Conservation (phyloP, 2,797 vertebrate species). For the Delichon dasypus region DNA sequence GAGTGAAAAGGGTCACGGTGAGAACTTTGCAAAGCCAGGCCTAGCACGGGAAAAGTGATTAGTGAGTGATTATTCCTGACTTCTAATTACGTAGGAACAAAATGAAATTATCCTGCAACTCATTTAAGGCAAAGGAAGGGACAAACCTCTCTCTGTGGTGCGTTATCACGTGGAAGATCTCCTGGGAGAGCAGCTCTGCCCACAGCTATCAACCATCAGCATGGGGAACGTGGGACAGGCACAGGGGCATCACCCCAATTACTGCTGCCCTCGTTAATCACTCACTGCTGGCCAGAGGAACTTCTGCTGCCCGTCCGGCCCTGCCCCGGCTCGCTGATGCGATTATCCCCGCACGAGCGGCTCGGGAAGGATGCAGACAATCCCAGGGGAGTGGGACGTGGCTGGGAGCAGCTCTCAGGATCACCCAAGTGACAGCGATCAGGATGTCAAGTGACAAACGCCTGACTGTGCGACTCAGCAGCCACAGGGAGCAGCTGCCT, state of each 20-base stretch:
- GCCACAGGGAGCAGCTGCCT: not conserved
- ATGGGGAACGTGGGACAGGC: not conserved
- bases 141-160: not conserved
- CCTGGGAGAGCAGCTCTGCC: not conserved
- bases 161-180: not conserved
- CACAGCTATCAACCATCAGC: not conserved
- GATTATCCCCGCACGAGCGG: not conserved
- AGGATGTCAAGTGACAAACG: conserved; percentile 26
- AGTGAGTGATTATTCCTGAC: not conserved
- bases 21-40: conserved; percentile 10
- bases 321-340: fast-evolving
- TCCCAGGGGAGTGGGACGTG: not conserved
- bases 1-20: not conserved
- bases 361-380: not conserved
- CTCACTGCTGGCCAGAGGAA: not conserved
- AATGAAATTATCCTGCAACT: conserved; percentile 23
- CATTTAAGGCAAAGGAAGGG: conserved; percentile 6
- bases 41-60: not conserved
- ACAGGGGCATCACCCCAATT: not conserved
- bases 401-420: not conserved
- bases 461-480: not conserved
- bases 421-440: conserved; percentile 11
- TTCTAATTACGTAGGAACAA: conserved; percentile 4
- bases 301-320: not conserved
- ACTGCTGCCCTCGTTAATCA: not conserved